Base-by-base conservation (phyloP, 2,113 vertebrate species). In the Pachyramphus minor region DNA sequence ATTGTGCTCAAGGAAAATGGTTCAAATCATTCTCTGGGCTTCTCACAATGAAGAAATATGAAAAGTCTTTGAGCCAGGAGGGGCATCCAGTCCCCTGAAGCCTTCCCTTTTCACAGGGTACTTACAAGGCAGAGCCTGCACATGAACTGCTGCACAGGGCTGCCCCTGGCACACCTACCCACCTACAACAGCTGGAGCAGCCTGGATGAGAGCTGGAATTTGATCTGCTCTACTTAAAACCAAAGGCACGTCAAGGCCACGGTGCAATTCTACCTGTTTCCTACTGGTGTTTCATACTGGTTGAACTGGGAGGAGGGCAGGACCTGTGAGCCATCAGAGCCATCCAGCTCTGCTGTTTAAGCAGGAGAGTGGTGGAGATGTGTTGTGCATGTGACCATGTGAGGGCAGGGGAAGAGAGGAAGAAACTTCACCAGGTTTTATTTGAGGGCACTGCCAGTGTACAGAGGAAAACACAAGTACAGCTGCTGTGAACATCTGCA, bases 201-300 rank as follows among this genome's bases (percentile, higher is more conserved):
- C 37, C 45, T 44, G 59, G 50, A 7, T 12, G 35, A 17, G n/a
- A 42, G 45, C 12, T 83, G 27, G 42, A 28, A 49, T 42, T n/a
- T 28, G 47, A 66, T 18, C 47, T 71, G 82, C 69, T 53, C 77
- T 37, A 2, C 23, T 64, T 4, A 11, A 35, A 8, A 71, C 60
- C 22, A 45, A 20, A 33, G 30, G 25, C 44, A 20, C 12, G 11
- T 9, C 30, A 27, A 47, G 49, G 62, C 58, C 93, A 33, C 17
- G 14, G 0, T 1, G 31, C 31, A 75, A 39, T 14, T 53, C 28
- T 50, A 5, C 0, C 0, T 18, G 41, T 53, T 77, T 33, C 55
- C 12, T 17, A 4, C 21, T 18, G 55, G 15, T 22, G 74, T 84
- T 41, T 49, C 21, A 23, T 28, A 13, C 27, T 15, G 60, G 27